Conservation (phyloP, 1,140 invertebrate species). For the Tetramorium parvispinum region DNA sequence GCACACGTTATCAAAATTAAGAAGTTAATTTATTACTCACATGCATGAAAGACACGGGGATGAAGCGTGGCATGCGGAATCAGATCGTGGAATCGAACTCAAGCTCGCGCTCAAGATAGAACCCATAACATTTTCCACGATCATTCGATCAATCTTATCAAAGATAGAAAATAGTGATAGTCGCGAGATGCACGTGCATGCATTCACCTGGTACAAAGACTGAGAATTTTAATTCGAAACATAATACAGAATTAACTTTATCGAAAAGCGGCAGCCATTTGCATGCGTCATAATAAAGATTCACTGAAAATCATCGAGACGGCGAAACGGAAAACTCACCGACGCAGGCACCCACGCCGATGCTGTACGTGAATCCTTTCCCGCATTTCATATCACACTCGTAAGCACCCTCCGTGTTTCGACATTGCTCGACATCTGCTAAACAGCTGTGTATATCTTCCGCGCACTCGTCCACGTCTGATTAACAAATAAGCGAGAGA, state of each 20-base stretch:
- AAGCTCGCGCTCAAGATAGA: neutral
- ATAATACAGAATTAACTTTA: neutral
- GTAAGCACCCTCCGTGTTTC: constrained; percentile 86
- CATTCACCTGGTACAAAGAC: neutral
- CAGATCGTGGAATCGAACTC: neutral
- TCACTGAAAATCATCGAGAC: neutral
- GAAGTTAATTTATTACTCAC: constrained; percentile 53
- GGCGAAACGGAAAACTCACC: constrained; percentile 77
- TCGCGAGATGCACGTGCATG: constrained; percentile 13
- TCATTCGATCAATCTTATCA: neutral
- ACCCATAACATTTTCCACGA: neutral
- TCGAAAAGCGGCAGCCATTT: neutral
- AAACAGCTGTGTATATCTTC: constrained; percentile 82
- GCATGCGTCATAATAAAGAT: neutral
- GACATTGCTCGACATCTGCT: constrained; percentile 84
- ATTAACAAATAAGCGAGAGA: constrained; percentile 14
- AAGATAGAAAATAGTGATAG: neutral
- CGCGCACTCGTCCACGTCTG: constrained; percentile 88
- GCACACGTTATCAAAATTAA: neutral
- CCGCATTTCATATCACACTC: constrained; percentile 87
- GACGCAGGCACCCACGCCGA: constrained; percentile 84
- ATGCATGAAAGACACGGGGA: constrained; percentile 22
- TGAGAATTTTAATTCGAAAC: neutral
- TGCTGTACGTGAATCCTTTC: constrained; percentile 88
- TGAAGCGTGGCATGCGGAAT: constrained; percentile 38